phyloP scores from a whole-genome alignment of 2,113 vertebrate genomes.

The Stictonetta naevosa region DNA sequence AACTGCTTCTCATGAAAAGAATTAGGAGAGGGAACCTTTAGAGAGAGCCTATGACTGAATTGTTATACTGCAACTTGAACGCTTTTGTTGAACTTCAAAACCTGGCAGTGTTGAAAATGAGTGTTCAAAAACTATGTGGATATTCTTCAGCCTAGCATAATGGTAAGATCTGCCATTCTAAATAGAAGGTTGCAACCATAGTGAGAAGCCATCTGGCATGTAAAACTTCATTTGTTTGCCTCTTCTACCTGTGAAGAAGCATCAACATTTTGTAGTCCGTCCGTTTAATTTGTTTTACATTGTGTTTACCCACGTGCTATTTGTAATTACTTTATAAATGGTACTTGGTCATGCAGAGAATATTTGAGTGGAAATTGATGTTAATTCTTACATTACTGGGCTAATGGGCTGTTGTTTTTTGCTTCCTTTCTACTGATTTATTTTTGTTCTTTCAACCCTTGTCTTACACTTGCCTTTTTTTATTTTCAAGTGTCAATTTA shows the following conservation, averaged over 20 bases:
- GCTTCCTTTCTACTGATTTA: background rate
- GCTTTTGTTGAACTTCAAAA: background rate
- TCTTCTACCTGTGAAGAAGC: background rate
- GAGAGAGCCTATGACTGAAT: background rate
- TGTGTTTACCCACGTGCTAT: background rate
- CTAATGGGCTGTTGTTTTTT: background rate
- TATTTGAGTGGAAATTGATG: background rate
- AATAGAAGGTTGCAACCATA: background rate
- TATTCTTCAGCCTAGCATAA: background rate
- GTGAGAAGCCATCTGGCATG: background rate
- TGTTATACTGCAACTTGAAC: background rate
- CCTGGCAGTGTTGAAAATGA: background rate
- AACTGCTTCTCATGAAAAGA: background rate
- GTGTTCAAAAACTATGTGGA: background rate
- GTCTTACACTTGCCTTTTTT: constrained; percentile 20
- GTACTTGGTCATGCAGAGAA: background rate
- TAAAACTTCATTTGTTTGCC: background rate
- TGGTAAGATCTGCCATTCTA: background rate
- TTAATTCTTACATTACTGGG: background rate
- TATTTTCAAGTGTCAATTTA: constrained; percentile 94
- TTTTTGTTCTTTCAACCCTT: background rate
- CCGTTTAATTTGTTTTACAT: background rate
- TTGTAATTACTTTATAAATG: background rate
- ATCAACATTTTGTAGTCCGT: background rate
- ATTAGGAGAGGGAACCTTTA: background rate